Base-by-base conservation (phyloP, 1,140 invertebrate genomes). In the Microplitis demolitor region DNA sequence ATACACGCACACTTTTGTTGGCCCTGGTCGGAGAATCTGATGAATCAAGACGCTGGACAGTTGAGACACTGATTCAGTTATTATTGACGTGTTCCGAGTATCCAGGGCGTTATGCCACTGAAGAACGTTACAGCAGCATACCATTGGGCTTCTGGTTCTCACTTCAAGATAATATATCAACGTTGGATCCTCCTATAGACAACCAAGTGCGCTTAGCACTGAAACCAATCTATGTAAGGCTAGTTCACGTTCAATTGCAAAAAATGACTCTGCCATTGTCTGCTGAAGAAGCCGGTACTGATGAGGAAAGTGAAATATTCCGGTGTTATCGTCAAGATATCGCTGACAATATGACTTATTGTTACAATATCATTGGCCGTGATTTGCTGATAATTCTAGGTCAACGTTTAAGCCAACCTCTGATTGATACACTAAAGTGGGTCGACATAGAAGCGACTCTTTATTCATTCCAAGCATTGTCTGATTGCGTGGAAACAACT, bases 71-170 rank as follows among this genome's bases (percentile, higher is more conserved):
- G 3, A 86, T 93, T 0, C 84, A 90, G 34, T 84, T 93, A 61
- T 82, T 94, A 35, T 82, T 97, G 37, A 88, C 91, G 63, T 96
- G 95, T 80, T 93, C 93, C 13, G 91, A 91, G 69, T 90, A 94
- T 70, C 92, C 93, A 13, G 95, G 95, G 0, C 89, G 93, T 69
- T 97, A 94, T 88, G 95, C 95, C 0, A 89, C 92, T 3, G 93
- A 97, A 79, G 96, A 97, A 71, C 79, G 62, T 0, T 91, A 92
- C 64, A 96, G 95, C 81, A 93, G 92, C 60, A 88, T 96, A 74
- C 91, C 95, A 0, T 93, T 97, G 85, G 92, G 93, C 0, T 96
- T 97, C 84, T 98, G 96, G 96, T 97, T 95, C 82, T 92, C 93
- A 60, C 85, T 98, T 39, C 96, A 97, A 88, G 93, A 94, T 77